Evolutionary conservation across 2,113 vertebrate genomes (phyloP).

Genomic region (Ivindomyrus marchei): DNA sequence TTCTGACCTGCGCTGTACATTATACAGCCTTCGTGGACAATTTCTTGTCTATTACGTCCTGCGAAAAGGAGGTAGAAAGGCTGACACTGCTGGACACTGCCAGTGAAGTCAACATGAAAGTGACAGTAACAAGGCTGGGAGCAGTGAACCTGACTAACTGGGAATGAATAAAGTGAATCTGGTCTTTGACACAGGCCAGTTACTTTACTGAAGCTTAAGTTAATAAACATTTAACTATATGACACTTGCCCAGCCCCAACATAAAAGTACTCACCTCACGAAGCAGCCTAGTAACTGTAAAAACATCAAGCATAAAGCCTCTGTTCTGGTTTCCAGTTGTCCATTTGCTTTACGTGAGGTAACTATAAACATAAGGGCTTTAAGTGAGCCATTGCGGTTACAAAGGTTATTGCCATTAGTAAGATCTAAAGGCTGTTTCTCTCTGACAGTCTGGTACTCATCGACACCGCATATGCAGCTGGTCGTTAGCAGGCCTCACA

Average conservation of each 20-base stretch:
- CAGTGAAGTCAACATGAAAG: background rate
- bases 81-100: background rate
- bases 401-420: background rate
- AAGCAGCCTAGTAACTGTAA: background rate
- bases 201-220: background rate
- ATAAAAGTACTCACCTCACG: background rate
- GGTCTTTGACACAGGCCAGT: background rate
- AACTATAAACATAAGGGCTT: background rate
- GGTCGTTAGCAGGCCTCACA: background rate
- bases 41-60: background rate
- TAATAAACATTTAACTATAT: background rate
- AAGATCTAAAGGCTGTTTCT: background rate
- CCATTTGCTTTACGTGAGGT: background rate
- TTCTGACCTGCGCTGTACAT: background rate
- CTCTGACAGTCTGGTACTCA: background rate
- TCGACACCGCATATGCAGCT: background rate
- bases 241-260: background rate
- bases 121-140: background rate
- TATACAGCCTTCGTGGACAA: background rate
- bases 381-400: background rate
- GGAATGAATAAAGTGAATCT: background rate
- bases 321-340: background rate
- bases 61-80: background rate
- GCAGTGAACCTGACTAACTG: background rate
- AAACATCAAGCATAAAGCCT: background rate